These are phyloP conservation scores for Peromyscus melanophrys DNA, from an alignment of 2,797 vertebrate species.

Conservation along the genomic window DNA sequence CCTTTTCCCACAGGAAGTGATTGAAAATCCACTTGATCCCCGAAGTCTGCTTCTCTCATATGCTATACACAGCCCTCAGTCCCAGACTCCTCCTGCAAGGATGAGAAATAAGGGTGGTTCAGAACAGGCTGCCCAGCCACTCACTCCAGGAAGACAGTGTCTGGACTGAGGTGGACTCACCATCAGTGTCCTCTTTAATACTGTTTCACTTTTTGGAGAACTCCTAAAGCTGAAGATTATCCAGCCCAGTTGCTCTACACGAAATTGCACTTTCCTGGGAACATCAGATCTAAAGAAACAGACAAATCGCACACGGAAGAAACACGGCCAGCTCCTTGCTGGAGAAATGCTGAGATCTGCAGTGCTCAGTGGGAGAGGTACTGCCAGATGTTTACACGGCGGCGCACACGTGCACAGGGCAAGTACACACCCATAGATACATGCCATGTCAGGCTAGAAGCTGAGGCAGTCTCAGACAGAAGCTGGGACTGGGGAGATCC, in stretches of 20 bases:
- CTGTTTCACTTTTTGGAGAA: not conserved
- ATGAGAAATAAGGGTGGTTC: not conserved
- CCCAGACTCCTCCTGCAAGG: not conserved
- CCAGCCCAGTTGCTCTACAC: not conserved
- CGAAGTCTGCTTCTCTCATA: not conserved
- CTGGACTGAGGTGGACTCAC: not conserved
- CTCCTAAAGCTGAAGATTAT: not conserved
- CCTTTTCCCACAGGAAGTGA: not conserved
- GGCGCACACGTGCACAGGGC: not conserved
- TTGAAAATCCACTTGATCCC: not conserved
- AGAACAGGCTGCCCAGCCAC: not conserved
- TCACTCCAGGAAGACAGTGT: not conserved
- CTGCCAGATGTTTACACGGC: not conserved
- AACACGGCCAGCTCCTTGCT: not conserved
- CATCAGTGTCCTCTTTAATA: not conserved
- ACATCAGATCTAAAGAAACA: slow-evolving; percentile 44
- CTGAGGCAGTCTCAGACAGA: not conserved
- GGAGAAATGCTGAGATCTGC: not conserved
- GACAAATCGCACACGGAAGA: not conserved
- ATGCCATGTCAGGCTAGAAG: not conserved
- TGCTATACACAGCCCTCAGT: not conserved
- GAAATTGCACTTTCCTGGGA: slow-evolving; percentile 29
- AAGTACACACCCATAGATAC: not conserved
- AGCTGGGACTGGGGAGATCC: not conserved
- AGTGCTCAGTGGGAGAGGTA: not conserved